These are phyloP conservation scores for Ommatoiulus sabulosus DNA, from an alignment of 2,888 invertebrate genomes.

Conservation along the genomic window DNA sequence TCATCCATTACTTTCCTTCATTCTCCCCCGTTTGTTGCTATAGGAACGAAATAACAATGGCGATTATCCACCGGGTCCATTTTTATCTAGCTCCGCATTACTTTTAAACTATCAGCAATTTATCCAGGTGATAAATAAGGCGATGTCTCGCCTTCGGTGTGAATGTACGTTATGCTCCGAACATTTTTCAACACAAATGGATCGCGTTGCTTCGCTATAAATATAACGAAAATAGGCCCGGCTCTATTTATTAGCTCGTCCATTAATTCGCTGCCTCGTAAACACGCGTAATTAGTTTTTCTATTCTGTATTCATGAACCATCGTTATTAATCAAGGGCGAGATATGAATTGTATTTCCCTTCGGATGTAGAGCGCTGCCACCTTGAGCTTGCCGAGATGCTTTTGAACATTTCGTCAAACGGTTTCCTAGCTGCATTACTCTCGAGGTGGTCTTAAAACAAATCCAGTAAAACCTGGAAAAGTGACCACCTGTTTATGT, in stretches of 20 bases:
- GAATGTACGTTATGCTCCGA: neutral
- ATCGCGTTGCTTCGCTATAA: neutral
- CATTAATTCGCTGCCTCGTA: constrained; percentile 5
- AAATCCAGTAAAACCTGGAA: too few relatives aligned
- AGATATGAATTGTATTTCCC: neutral
- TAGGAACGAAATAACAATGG: neutral
- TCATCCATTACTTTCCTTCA: neutral
- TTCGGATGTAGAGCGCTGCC: neutral
- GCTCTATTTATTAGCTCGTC: neutral
- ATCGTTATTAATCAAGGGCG: neutral
- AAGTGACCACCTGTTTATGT: too few relatives aligned
- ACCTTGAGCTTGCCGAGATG: neutral
- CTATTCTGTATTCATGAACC: neutral
- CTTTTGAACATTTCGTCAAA: too few relatives aligned
- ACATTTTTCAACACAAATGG: constrained; percentile 20
- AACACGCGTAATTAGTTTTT: constrained; percentile 22
- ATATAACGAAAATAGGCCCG: neutral
- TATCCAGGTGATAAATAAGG: constrained; percentile 41
- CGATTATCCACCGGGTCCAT: constrained; percentile 32
- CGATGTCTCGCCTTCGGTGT: constrained; percentile 37
- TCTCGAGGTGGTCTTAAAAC: too few relatives aligned
- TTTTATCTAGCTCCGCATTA: neutral
- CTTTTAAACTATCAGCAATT: constrained; percentile 48
- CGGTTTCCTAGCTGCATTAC: too few relatives aligned
- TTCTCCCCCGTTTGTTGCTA: neutral